phyloP scores from a whole-genome alignment of 2,888 invertebrate genomes.

The Andrena hattorfiana region DNA sequence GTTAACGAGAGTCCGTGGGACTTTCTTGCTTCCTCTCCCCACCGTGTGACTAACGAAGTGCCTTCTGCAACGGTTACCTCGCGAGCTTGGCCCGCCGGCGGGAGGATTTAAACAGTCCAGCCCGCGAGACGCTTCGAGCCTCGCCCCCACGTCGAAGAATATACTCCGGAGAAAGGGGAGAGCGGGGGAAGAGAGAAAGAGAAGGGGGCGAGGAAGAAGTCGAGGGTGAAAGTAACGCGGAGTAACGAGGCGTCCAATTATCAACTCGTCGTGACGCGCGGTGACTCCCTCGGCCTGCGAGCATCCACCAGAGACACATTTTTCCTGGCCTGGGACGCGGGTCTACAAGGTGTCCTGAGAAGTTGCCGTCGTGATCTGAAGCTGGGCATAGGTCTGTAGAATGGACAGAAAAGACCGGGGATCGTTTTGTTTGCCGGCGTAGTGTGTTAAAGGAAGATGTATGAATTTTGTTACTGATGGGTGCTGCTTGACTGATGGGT shows the following conservation, averaged over 20 bases:
- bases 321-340: conserved; percentile 63
- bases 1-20: conserved; percentile 63
- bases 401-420: neutral
- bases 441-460: too few species aligned
- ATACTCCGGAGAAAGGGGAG: conserved; percentile 41
- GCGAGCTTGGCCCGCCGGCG: conserved; percentile 29
- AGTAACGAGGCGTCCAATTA: conserved; percentile 82
- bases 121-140: conserved; percentile 58
- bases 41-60: conserved; percentile 64
- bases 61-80: conserved; percentile 38
- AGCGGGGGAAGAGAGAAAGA: conserved; percentile 20
- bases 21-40: conserved; percentile 47
- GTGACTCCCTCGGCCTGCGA: conserved; percentile 37
- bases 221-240: conserved; percentile 69
- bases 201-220: conserved; percentile 48
- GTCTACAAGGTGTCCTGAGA: conserved; percentile 39
- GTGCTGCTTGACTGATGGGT: too few species aligned
- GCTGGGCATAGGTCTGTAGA: too few species aligned
- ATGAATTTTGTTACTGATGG: too few species aligned
- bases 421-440: neutral
- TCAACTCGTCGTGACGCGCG: conserved; percentile 70
- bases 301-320: conserved; percentile 64
- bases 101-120: conserved; percentile 58
- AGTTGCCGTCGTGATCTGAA: conserved; percentile 6
- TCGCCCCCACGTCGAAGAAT: conserved; percentile 41